Evolutionary conservation across 2,113 vertebrate genomes (phyloP).

Genomic region (Hymenochirus boettgeri): DNA sequence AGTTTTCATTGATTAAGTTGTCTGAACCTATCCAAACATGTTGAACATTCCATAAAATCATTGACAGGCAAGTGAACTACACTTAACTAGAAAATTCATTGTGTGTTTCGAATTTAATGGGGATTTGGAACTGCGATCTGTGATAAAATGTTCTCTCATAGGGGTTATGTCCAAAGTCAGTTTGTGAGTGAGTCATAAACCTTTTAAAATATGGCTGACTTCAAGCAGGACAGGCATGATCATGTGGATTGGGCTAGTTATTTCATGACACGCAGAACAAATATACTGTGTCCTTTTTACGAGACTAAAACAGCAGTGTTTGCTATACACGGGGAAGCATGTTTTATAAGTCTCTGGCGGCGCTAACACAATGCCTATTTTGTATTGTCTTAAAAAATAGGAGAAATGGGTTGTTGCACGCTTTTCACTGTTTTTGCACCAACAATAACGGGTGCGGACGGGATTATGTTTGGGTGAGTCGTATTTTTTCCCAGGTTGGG

Average conservation of each 20-base stretch:
- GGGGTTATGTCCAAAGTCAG: not conserved
- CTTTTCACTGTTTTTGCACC: too few relatives aligned
- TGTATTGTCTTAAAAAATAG: conserved; percentile 23
- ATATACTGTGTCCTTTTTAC: conserved; percentile 24
- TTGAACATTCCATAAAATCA: not conserved
- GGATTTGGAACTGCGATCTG: not conserved
- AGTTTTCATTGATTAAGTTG: not conserved
- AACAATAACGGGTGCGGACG: not conserved
- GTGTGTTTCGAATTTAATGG: not conserved
- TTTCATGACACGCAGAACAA: conserved; percentile 9
- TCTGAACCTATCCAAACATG: not conserved
- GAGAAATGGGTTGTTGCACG: too few relatives aligned
- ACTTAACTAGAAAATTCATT: too few relatives aligned
- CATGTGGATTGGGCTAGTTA: conserved; percentile 1
- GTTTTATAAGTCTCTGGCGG: conserved; percentile 25
- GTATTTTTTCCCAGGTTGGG: too few relatives aligned
- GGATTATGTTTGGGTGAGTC: too few relatives aligned
- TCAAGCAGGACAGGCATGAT: not conserved
- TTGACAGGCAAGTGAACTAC: not conserved
- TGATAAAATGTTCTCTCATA: not conserved
- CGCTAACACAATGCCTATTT: conserved; percentile 28
- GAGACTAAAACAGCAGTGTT: conserved; percentile 21
- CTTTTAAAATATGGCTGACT: not conserved
- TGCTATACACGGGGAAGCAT: not conserved
- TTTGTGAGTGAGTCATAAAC: not conserved